These are phyloP conservation scores for Morus bassanus DNA, from an alignment of 2,797 vertebrate species.

Conservation along the genomic window DNA sequence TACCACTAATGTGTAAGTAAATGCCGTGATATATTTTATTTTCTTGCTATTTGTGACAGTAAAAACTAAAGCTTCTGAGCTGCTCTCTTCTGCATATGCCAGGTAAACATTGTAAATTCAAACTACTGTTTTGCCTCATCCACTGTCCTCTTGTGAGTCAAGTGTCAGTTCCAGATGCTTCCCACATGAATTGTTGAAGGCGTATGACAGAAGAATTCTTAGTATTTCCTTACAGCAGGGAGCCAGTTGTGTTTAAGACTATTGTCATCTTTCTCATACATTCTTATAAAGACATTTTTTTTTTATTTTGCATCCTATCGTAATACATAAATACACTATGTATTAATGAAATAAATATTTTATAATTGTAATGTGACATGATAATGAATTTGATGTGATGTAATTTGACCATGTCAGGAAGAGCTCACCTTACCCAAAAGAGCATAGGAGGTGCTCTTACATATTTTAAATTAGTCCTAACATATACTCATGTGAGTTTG, in stretches of 20 bases:
- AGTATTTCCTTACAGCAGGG: background rate
- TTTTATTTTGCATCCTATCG: background rate
- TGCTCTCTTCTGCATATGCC: background rate
- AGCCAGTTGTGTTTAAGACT: background rate
- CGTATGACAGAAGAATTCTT: background rate
- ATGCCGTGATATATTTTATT: background rate
- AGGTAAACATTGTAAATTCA: background rate
- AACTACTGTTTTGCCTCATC: background rate
- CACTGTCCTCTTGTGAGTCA: background rate
- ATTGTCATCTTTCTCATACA: background rate
- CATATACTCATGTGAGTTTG: background rate
- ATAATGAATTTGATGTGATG: background rate
- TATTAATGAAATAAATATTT: background rate
- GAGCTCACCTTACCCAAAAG: background rate
- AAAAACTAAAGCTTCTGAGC: background rate
- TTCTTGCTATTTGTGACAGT: background rate
- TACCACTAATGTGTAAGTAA: constrained; percentile 94
- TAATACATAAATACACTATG: background rate
- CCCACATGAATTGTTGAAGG: background rate
- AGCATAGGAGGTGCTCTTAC: background rate
- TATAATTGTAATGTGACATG: background rate
- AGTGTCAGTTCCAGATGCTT: background rate
- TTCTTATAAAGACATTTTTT: background rate
- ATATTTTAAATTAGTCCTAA: background rate
- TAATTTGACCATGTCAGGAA: background rate